Conservation (phyloP, 2,888 invertebrate genomes). For the Idaea aversata region DNA sequence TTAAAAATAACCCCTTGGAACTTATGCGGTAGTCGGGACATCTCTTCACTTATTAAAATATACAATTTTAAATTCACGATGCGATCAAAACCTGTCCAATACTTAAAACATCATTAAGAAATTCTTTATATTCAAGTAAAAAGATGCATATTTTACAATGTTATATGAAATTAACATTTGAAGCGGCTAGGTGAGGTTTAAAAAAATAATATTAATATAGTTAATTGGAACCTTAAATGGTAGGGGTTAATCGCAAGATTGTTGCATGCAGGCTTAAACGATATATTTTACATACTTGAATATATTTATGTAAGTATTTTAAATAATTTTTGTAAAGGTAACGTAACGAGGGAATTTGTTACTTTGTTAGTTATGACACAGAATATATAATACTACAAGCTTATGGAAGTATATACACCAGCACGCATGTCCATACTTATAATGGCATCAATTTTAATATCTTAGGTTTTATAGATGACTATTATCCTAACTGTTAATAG, state of each 20-base stretch:
- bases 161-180: slow-evolving; percentile 20
- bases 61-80: not conserved
- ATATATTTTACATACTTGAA: slow-evolving; percentile 19
- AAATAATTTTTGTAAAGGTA: no score
- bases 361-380: no score
- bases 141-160: slow-evolving; percentile 11
- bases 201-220: slow-evolving; percentile 30
- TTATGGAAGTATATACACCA: no score
- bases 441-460: no score
- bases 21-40: no score
- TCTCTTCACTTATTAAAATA: no score
- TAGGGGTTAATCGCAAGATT: slow-evolving; percentile 31
- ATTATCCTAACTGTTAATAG: no score
- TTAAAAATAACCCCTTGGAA: no score
- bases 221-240: slow-evolving; percentile 47
- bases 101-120: slow-evolving; percentile 23
- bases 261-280: slow-evolving; percentile 26
- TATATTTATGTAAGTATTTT: slow-evolving; percentile 13
- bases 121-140: slow-evolving; percentile 21
- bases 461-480: no score
- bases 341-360: no score
- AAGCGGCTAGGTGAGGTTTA: slow-evolving; percentile 31
- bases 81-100: slow-evolving; percentile 1
- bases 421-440: no score
- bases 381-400: no score